Base-by-base conservation (phyloP, 2,113 vertebrate species). In the Australoheros scitulus region DNA sequence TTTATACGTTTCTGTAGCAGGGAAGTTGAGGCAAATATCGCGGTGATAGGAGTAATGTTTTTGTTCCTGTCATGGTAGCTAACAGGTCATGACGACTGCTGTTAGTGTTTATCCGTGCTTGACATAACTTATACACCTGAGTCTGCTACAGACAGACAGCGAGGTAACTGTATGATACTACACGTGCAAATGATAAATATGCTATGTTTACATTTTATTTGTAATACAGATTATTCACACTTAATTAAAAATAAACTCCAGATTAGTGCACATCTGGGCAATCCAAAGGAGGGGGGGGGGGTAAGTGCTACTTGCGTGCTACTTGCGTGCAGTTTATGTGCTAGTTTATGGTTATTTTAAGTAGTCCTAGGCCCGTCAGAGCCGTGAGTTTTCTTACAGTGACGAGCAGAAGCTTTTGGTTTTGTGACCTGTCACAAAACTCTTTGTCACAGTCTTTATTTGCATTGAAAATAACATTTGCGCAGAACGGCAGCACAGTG, bases 81-180 rank as follows among this genome's bases (percentile, higher is more conserved):
- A 65, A 80, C 84, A 79, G 74, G 80, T 87, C 79, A 76, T 91
- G 92, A 92, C 88, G 91, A 89, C 55, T 61, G 11, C 36, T 87
- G 87, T 91, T 88, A 86, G 56, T 89, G 79, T 90, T 86, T 80
- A 61, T 32, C 55, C 29, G 6, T 13, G 26, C 24, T 7, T 83
- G 47, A 63, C 72, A 79, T 8, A 29, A 57, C n/a, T 61, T 29
- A 4, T 17, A 34, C 24, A 6, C 3, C 4, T 3, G 41, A 61
- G 18, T 83, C 32, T 29, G 7, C 3, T 15, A n/a, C 29, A 3
- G 24, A n/a, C 29, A 3, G 24, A 36, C 15, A 1, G 26, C 1
- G 15, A 55, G 3, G 17, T 4, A 1, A 38, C 34, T n/a, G 3
- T 29, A 22, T 68, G n/a, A 29, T n/a, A 29, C 18, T 24, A 36